Conservation (phyloP, 1,140 invertebrate species). For the Drosophila carrolli region DNA sequence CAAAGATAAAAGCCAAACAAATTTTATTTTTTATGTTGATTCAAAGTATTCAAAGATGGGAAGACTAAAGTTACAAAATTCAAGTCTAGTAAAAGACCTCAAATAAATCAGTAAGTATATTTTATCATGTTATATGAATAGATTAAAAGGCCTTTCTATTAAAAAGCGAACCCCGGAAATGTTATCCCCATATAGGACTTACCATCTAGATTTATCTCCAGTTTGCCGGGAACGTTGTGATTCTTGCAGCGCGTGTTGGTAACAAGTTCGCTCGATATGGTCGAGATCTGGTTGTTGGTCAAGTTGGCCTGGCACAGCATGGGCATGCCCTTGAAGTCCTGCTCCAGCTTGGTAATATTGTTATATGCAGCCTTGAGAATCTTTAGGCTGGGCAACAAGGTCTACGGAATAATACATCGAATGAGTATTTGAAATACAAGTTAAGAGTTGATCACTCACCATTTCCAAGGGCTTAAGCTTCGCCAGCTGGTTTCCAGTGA, state of each 20-base stretch:
- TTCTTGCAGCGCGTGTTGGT: conserved; percentile 91
- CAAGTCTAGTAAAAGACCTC: too few species aligned
- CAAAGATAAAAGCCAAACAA: too few species aligned
- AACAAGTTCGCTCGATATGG: conserved; percentile 89
- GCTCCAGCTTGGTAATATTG: conserved; percentile 88
- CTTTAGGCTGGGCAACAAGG: conserved; percentile 90
- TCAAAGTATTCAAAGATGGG: too few species aligned
- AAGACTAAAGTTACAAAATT: too few species aligned
- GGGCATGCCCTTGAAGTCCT: conserved; percentile 92
- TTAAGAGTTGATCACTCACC: conserved; percentile 85
- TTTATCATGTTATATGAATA: too few species aligned
- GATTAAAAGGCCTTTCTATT: too few species aligned
- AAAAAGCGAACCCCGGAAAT: too few species aligned
- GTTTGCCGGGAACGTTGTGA: conserved; percentile 89
- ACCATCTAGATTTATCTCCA: conserved; percentile 93
- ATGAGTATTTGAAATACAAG: not conserved
- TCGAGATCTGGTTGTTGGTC: conserved; percentile 90
- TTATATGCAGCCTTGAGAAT: conserved; percentile 91
- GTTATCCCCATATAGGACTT: conserved; percentile 31
- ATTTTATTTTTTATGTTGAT: too few species aligned
- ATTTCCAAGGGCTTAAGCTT: conserved; percentile 92
- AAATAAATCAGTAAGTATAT: too few species aligned
- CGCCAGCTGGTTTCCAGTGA: conserved; percentile 90
- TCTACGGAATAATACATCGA: conserved; percentile 85
- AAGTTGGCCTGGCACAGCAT: conserved; percentile 91